Base-by-base conservation (phyloP, 2,113 vertebrate species). In the Hippocampus comes region DNA sequence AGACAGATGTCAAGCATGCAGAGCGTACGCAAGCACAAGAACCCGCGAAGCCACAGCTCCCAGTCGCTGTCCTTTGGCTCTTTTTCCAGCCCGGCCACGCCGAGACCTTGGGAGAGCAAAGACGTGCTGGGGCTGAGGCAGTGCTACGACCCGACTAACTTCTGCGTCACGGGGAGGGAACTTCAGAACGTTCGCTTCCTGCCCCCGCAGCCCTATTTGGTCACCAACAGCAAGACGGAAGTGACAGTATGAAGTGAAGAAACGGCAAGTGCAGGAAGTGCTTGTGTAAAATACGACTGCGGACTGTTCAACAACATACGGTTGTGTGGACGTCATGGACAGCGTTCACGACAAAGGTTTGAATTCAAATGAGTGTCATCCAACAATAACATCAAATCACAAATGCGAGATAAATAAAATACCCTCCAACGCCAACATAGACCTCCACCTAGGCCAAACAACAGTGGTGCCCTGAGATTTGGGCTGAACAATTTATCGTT, bases 171-270 rank as follows among this genome's bases (percentile, higher is more conserved):
- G 1, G 95, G 96, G 67, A 94, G 95, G 1, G 95, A 97, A 87
- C 89, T 95, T 3, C 82, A 95, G 80, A 93, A 93, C 25, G 90
- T 93, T 14, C 94, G 94, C 55, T 97, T 95, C 77, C 73, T 96
- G 80, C 93, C 95, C 74, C 93, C 95, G 46, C 97, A 98, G 84
- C 95, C 96, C 48, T 98, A 98, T 91, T 98, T 96, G 89, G 95
- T 99, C 85, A 98, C 95, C 86, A 99, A 98, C 94, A 99, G 97
- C 94, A 98, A 99, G 91, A 99, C 97, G 75, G 97, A 98, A 89
- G 97, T 99, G 93, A 99, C 97, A 78, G 97, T 99, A 91, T 99
- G 82, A 90, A 61, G 34, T 38, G 57, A 43, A 48, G 21, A 14
- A 17, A 73, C 30, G 42, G 18, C 42, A 42, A 63, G 71, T 76